A percentile compares a stretch with the other conserved stretches of the same genome.
phyloP scores from a whole-genome alignment of 92 coral and sea anemone genomes.

The Zoanthus sansibaricus region DNA sequence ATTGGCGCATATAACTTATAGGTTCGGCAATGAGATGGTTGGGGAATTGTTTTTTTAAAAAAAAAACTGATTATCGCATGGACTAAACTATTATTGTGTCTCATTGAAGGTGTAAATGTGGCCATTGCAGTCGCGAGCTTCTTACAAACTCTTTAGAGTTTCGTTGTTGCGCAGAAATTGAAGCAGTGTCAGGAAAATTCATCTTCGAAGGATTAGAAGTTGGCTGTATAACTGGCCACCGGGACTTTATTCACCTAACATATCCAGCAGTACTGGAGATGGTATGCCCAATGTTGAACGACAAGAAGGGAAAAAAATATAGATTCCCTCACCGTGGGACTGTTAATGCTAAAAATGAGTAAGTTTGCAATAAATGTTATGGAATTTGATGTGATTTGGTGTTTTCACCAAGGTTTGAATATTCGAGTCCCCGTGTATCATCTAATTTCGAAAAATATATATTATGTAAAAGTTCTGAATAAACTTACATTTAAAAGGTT shows the following conservation, averaged over 20 bases:
- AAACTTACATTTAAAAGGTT: no score
- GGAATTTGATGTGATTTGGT: no score
- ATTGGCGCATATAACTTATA: no score
- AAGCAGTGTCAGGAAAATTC: not conserved
- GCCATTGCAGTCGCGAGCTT: not conserved
- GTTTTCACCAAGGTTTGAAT: no score
- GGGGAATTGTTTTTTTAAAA: no score
- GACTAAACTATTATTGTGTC: not conserved
- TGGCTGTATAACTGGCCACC: not conserved
- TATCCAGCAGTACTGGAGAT: not conserved
- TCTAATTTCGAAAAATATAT: no score
- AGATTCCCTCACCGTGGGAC: constrained; percentile 3
- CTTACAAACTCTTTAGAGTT: not conserved
- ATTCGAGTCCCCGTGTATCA: no score
- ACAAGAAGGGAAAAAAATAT: not conserved
- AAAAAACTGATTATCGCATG: no score
- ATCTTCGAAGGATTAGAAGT: not conserved
- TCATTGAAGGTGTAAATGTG: not conserved
- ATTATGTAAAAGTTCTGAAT: no score
- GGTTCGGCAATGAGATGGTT: no score
- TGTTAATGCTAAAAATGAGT: not conserved
- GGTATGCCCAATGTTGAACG: no score
- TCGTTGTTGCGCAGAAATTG: constrained; percentile 8
- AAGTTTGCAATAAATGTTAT: not conserved
- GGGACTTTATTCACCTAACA: not conserved